phyloP scores from a whole-genome alignment of 2,113 vertebrate genomes.

The Macaca mulatta region DNA sequence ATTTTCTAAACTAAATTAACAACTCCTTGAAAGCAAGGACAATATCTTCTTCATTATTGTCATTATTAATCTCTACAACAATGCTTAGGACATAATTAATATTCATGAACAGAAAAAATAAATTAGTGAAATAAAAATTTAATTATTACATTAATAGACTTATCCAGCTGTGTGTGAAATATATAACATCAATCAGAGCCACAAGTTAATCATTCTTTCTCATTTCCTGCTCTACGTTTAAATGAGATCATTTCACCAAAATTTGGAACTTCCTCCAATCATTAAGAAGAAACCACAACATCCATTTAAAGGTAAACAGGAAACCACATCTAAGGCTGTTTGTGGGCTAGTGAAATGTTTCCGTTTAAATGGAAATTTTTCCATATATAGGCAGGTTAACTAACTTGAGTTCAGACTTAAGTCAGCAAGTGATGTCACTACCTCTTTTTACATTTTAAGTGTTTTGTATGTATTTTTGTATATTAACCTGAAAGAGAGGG shows the following conservation, averaged over 20 bases:
- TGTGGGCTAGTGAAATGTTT: background rate
- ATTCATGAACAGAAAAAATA: background rate
- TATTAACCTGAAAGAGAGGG: background rate
- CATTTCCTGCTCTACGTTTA: conserved; percentile 60
- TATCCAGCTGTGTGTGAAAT: conserved; percentile 56
- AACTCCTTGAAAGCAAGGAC: background rate
- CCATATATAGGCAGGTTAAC: background rate
- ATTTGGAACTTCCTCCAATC: conserved; percentile 34
- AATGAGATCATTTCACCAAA: conserved; percentile 54
- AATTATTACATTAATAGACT: background rate
- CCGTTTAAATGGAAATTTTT: background rate
- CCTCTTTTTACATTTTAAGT: background rate
- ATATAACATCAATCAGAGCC: background rate
- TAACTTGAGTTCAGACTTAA: conserved; percentile 1
- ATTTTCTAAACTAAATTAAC: conserved; percentile 30
- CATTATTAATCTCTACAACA: background rate
- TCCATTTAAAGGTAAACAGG: conserved; percentile 67
- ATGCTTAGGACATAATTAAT: background rate
- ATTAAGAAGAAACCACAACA: conserved; percentile 59
- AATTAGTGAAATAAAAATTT: background rate
- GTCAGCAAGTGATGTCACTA: background rate
- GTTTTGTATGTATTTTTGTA: background rate
- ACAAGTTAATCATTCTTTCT: conserved; percentile 50
- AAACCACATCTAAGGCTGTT: conserved; percentile 35
- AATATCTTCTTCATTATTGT: background rate